Evolutionary conservation across 2,113 vertebrate species (phyloP), one percentile per base, ranked within the genome.

Genomic region (Pogona vitticeps): DNA sequence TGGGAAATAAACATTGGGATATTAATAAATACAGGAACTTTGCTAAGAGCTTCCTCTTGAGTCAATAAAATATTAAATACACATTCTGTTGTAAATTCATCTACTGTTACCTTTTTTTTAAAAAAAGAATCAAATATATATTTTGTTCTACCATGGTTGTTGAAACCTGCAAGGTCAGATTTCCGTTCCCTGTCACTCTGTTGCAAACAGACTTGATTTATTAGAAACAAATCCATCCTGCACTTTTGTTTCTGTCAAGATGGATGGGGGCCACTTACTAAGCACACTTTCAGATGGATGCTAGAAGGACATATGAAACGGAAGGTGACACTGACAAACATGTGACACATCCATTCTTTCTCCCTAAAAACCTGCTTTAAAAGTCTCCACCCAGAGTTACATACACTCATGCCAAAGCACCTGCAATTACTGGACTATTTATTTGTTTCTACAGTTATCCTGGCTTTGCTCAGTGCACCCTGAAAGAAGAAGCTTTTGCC

Each of bases 11-110:
- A 42, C n/a, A 38, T 40, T 21, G n/a, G 88, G 21, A 68, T 84
- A 71, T 46, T 46, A 36, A 72, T 67, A 76, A 10, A 72, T 28
- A 15, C 21, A 3, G 23, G 14, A 58, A 63, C 28, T 86, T 36
- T 18, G 77, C 9, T 68, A 76, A 71, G 40, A 5, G 23, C 40
- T 21, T 7, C 3, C 33, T 68, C 71, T 59, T 61, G 7, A 52
- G 7, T 58, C 38, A 84, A 76, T 28, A 56, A 21, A 10, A 90
- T 75, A 79, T 86, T 56, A 56, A 80, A 88, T 59, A 80, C 26
- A 21, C 59, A 63, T 46, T n/a, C 38, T 89, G 38, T 46, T 86
- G 67, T 3, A 79, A 83, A 75, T 42, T 65, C 15, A 2, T 17
- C 26, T 65, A n/a, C 68, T 26, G 61, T 65, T 75, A 20, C 4